Conservation (phyloP, 2,113 vertebrate species). For the Podarcis raffonei region DNA sequence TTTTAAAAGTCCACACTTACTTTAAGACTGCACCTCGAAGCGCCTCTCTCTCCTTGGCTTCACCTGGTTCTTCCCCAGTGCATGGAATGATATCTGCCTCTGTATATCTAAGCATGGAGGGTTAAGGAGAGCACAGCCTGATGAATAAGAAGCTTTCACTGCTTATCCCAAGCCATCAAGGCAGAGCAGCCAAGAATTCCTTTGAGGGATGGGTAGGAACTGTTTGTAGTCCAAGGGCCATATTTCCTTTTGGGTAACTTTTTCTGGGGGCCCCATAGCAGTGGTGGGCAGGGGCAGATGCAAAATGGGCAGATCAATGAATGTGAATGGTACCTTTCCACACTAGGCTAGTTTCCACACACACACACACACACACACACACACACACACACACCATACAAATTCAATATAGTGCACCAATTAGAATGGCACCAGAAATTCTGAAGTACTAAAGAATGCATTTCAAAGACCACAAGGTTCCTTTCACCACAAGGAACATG, state of each 20-base stretch:
- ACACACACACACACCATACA: background rate
- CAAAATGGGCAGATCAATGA: too few relatives aligned
- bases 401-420: constrained; percentile 15
- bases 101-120: constrained; percentile 86
- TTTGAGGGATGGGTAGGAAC: background rate
- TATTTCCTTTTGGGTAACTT: too few relatives aligned
- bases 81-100: constrained; percentile 98
- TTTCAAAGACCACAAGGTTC: background rate
- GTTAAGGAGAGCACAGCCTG: constrained; percentile 74
- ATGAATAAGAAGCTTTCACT: background rate
- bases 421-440: background rate
- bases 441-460: background rate
- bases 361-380: too few relatives aligned
- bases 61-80: constrained; percentile 96
- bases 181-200: background rate
- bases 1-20: constrained; percentile 73
- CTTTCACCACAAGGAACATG: background rate
- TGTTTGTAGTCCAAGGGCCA: too few relatives aligned
- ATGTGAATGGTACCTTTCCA: too few relatives aligned
- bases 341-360: too few relatives aligned
- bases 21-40: constrained; percentile 97
- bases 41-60: constrained; percentile 96
- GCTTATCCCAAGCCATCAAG: background rate
- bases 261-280: too few relatives aligned
- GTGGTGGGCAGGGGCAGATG: too few relatives aligned